A percentile compares a stretch with the other conserved stretches of the same genome.
Evolutionary conservation across 1,140 invertebrate genomes (phyloP).

Genomic region (Chrysomallon squamiferum): DNA sequence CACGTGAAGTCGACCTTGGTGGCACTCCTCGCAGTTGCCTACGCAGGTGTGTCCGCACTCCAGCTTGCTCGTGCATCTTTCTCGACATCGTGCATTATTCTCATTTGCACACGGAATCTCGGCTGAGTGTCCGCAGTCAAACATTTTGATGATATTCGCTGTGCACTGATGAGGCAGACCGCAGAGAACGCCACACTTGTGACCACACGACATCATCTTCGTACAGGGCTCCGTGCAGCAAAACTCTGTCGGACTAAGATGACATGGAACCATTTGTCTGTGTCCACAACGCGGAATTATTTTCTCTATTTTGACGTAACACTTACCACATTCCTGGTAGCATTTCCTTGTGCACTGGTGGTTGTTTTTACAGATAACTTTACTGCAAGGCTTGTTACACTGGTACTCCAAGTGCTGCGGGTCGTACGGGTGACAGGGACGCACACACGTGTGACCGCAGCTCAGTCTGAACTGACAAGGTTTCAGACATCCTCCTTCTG

Average conservation of each 20-base stretch:
- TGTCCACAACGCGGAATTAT: constrained; percentile 73
- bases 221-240: constrained; percentile 30
- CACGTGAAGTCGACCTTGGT: constrained; percentile 70
- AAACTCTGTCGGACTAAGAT: constrained; percentile 66
- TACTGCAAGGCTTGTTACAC: constrained; percentile 54
- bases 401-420: constrained; percentile 41
- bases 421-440: constrained; percentile 52
- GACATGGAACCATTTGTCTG: constrained; percentile 2
- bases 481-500: constrained; percentile 61
- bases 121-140: constrained; percentile 58
- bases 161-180: constrained; percentile 15
- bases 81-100: constrained; percentile 23
- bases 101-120: constrained; percentile 35
- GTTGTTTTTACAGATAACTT: constrained; percentile 54
- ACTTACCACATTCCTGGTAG: constrained; percentile 68
- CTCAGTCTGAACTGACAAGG: constrained; percentile 51
- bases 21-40: constrained; percentile 63
- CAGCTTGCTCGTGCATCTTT: constrained; percentile 27
- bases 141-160: constrained; percentile 63
- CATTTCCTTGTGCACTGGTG: constrained; percentile 77
- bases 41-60: constrained; percentile 67
- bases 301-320: constrained; percentile 76
- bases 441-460: constrained; percentile 61
- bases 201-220: constrained; percentile 64
- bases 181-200: constrained; percentile 71